Percentiles rank a stretch among this genome's conserved stretches.
These are phyloP conservation scores for Synanthedon myopaeformis DNA, from an alignment of 2,888 invertebrate species.

Conservation along the genomic window DNA sequence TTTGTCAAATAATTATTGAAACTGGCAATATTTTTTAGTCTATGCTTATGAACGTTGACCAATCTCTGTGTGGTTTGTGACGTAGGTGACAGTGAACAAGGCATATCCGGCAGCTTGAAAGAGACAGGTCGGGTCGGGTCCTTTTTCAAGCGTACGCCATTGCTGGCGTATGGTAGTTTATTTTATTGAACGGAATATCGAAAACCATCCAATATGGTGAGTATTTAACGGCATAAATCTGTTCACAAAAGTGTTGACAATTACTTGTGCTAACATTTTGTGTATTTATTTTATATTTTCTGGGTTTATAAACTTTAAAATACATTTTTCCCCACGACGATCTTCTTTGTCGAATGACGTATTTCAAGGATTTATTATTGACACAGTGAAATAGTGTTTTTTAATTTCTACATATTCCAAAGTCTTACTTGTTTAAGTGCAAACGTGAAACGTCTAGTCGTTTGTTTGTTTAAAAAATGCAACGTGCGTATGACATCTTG, in stretches of 20 bases:
- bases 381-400: conserved; percentile 33
- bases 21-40: neutral
- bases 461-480: conserved; percentile 21
- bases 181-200: conserved; percentile 79
- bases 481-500: conserved; percentile 38
- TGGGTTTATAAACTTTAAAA: conserved; percentile 17
- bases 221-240: conserved; percentile 51
- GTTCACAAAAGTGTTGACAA: conserved; percentile 33
- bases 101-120: neutral
- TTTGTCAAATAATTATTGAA: neutral
- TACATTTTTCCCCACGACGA: conserved; percentile 26
- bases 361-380: conserved; percentile 28
- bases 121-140: conserved; percentile 27
- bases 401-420: conserved; percentile 5
- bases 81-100: neutral
- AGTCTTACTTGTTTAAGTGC: too few relatives aligned
- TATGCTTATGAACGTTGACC: neutral
- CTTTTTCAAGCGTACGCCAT: conserved; percentile 91
- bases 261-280: conserved; percentile 25
- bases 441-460: neutral
- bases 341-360: conserved; percentile 60
- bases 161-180: conserved; percentile 85
- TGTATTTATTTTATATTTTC: conserved; percentile 40
- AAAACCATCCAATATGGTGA: conserved; percentile 87
- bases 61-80: neutral